These are phyloP conservation scores for Trinorchestia longiramus DNA, from an alignment of 1,140 invertebrate genomes.

Conservation along the genomic window DNA sequence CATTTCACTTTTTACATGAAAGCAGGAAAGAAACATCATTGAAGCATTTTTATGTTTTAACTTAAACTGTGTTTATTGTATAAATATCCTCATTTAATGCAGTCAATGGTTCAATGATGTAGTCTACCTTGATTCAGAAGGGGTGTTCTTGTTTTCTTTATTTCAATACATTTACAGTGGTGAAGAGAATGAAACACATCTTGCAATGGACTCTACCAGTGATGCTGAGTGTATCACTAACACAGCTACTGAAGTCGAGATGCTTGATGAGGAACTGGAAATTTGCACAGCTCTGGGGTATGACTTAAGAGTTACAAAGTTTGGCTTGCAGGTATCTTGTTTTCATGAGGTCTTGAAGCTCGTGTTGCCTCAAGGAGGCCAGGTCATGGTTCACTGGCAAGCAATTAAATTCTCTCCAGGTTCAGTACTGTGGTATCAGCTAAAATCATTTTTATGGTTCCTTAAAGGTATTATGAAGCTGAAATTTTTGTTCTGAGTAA, in stretches of 20 bases:
- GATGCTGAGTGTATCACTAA: neutral
- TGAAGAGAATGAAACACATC: neutral
- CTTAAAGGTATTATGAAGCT: neutral
- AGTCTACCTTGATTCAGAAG: neutral
- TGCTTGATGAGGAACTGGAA: conserved; percentile 10
- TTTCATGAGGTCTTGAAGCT: neutral
- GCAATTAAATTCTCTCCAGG: neutral
- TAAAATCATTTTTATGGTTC: neutral
- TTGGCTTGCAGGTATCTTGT: neutral
- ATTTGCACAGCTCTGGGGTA: neutral
- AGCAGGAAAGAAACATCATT: neutral
- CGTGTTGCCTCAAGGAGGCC: neutral
- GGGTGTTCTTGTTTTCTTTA: neutral
- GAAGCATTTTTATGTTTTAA: neutral
- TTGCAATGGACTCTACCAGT: neutral
- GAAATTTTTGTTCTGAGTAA: too few species aligned
- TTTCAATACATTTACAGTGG: conserved; percentile 11
- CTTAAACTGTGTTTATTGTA: neutral
- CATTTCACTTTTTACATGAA: neutral
- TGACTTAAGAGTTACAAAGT: neutral
- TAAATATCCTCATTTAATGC: neutral
- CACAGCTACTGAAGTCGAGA: neutral
- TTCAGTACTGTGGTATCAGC: neutral
- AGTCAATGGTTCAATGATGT: neutral
- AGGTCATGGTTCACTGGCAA: neutral